Evolutionary conservation across 2,113 vertebrate species (phyloP).

Genomic region (Pituophis catenifer): DNA sequence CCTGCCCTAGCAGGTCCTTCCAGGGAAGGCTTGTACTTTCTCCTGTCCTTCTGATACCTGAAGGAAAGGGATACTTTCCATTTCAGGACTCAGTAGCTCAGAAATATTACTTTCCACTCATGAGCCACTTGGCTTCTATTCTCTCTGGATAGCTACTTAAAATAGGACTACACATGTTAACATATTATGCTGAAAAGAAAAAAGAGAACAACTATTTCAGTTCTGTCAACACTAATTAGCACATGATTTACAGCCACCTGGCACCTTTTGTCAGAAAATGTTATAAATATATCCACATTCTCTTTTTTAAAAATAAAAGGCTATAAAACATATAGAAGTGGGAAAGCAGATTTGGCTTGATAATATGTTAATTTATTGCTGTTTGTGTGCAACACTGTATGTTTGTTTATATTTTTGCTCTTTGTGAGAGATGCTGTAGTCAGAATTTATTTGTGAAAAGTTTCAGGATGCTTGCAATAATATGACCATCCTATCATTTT

Average conservation of each 20-base stretch:
- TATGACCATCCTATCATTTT: background rate
- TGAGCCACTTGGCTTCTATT: background rate
- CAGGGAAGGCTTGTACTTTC: background rate
- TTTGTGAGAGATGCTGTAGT: background rate
- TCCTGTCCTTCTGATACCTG: background rate
- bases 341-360: background rate
- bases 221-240: constrained; percentile 32
- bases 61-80: background rate
- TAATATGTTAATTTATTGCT: background rate
- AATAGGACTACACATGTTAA: constrained; percentile 19
- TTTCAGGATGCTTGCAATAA: background rate
- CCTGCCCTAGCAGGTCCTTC: background rate
- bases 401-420: background rate
- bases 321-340: background rate
- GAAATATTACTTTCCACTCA: background rate
- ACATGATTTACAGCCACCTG: constrained; percentile 35
- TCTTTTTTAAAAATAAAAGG: background rate
- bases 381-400: background rate
- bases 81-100: background rate
- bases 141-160: background rate
- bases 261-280: constrained; percentile 22
- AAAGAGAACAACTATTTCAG: constrained; percentile 29
- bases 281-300: background rate
- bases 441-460: background rate
- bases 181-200: constrained; percentile 3